Base-by-base conservation (phyloP, 2,888 invertebrate genomes). In the Theodoxus fluviatilis region DNA sequence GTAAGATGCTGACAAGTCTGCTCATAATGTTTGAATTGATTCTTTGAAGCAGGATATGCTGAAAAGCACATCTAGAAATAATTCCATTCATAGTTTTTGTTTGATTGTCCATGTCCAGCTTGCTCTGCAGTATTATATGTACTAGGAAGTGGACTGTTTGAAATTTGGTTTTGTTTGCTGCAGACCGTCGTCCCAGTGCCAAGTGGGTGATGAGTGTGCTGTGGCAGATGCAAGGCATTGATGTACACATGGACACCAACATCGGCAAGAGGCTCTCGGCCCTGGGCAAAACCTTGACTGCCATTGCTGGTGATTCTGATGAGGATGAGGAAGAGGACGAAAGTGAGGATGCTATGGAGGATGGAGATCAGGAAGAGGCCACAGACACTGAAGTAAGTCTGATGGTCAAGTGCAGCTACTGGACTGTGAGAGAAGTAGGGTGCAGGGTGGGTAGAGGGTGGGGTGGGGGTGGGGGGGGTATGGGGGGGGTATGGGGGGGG, bases 161-260 rank as follows among this genome's bases (percentile, higher is more conserved):
- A n/a, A n/a, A 43, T 40, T 7, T 22, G 12, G 22, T 61, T 6
- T 40, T 35, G 61, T 9, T 4, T 47, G 55, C 70, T 67, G 25
- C 73, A 78, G 83, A 82, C 49, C 78, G 80, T 3, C 75, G 71
- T 63, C 79, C 81, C 65, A 87, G 97, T 87, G 98, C 98, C 2
- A 98, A 98, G 86, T 99, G 98, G 98, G 92, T 98, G 83, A 89
- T 99, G 71, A 98, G 98, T 88, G 96, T 99, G 0, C 94, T 95
- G 76, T 98, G 98, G 96, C 94, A 98, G 89, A 99, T 99, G 99
- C 95, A 98, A 87, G 99, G 99, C 66, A 96, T 98, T 9, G 97
- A 97, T 84, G 96, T 98, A 76, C 96, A 98, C 86, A 88, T 98
- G 70, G 97, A 98, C 87, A 94, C 96, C 0, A 95, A 94, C 86